Base-by-base conservation (phyloP, 2,797 vertebrate species). In the Myoxocephalus aenaeus region DNA sequence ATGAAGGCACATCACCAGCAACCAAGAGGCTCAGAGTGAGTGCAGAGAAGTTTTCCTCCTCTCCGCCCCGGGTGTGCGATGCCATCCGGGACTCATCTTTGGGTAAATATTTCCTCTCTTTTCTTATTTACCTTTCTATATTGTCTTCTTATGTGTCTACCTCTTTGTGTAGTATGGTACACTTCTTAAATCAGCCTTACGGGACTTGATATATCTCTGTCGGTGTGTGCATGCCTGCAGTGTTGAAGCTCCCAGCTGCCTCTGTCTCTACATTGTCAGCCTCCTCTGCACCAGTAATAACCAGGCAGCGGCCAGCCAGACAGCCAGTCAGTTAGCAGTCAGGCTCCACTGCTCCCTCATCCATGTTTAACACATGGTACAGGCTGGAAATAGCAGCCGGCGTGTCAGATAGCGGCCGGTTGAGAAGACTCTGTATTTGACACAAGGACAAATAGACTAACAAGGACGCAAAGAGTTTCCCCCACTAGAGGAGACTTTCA, bases 31-130 rank as follows among this genome's bases (percentile, higher is more conserved):
- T 88, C 83, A 81, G 90, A 90, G 92, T 90, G 89, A 95, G 94
- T 92, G 94, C 93, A 85, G 83, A 89, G 89, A 95, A 95, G 91
- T 94, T 93, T 93, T 82, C 85, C 78, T 89, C 85, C 87, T 86
- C 87, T 85, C 83, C 89, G 72, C 73, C 80, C 70, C 42, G 51
- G 5, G 54, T 18, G 51, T 18, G 51, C 13, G 79, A 80, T 76
- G 85, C 70, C 2, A 36, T 15, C 70, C 32, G 14, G 75, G 73
- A 82, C 72, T 84, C 73, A 20, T 77, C 81, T 7, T 84, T 58
- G 89, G 87, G 93, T 93, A 93, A 61, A 65, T 59, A 61, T 70
- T 70, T 82, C 75, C 71, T 83, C 56, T 85, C 38, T 79, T 0
- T 14, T 77, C 61, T 78, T 72, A n/a, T 84, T 86, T 70, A 48